Base-by-base conservation (phyloP, 2,888 invertebrate species). In the Aplocera efformata region DNA sequence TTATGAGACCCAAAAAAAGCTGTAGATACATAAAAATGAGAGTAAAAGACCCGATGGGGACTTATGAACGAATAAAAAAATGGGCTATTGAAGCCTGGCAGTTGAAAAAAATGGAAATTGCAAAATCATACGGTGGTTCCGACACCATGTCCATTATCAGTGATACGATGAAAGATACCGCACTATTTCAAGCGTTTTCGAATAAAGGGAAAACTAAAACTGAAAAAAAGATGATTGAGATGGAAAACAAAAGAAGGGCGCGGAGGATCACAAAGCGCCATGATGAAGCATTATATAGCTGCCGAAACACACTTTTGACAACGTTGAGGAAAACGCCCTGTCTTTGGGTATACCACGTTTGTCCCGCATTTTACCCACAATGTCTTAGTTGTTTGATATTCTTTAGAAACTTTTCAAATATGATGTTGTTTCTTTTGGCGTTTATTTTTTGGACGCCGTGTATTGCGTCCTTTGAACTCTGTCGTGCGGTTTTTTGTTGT, bases 281-380 rank as follows among this genome's bases (percentile, higher is more conserved):
- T 1, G 51, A 60, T 0, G 27, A 49, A 10, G 75, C 73, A 9
- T 0, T 69, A 4, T 51, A 42, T 17, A 53, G 67, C 20, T 76
- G 78, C 44, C 56, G 58, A 0, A 64, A 75, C 42, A 48, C 55
- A 10, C 38, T 76, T 20, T 52, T 81, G 27, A 54, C 52, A 2
- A 71, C 78, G 0, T 44, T 78, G 32, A 65, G 77, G 20, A 71
- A 56, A 33, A 67, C 54, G 1, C 80, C 81, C 1, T 77, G 73
- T 49, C 32, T 81, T 10, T 79, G 78, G 72, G 61, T 72, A 1
- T 78, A 77, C 38, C 62, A 72, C 24, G 35, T 77, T 29, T 79
- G 68, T 35, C 81, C 81, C 9, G 36, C 48, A n/a, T 52, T 68
- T 22, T 80, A 80, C 44, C 73, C 74, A 1, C 71, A 72, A 25